A percentile compares a stretch with the other conserved stretches of the same genome.
Evolutionary conservation across 2,888 invertebrate species (phyloP).

Genomic region (Callimorpha dominula): DNA sequence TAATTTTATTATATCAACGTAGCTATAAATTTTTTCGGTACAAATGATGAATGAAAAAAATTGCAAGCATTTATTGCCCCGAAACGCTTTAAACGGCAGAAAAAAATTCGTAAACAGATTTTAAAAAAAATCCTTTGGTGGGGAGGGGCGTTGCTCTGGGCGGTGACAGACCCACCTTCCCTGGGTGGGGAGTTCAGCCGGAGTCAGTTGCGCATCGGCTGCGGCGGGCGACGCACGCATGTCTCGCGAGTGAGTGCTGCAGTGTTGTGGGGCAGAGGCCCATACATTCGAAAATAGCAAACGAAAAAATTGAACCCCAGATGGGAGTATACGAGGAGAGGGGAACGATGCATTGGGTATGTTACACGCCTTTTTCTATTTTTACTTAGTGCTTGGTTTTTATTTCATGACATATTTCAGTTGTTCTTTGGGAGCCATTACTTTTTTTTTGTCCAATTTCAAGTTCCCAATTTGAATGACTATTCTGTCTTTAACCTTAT

Average conservation of each 20-base stretch:
- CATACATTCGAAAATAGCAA: slow-evolving; percentile 83
- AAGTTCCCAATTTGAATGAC: neutral
- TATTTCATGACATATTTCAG: neutral
- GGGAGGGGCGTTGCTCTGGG: slow-evolving; percentile 64
- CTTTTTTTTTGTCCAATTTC: neutral
- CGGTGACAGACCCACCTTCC: slow-evolving; percentile 61
- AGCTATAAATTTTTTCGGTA: slow-evolving; percentile 40
- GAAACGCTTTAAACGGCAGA: slow-evolving; percentile 59
- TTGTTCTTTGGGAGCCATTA: neutral
- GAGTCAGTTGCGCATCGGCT: slow-evolving; percentile 79
- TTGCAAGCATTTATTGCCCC: slow-evolving; percentile 54
- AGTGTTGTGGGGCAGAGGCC: slow-evolving; percentile 84
- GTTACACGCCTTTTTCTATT: slow-evolving; percentile 53
- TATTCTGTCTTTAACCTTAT: neutral
- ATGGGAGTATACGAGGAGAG: slow-evolving; percentile 97
- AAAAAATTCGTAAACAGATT: slow-evolving; percentile 67
- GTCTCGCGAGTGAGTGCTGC: slow-evolving; percentile 76
- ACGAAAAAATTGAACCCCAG: slow-evolving; percentile 89
- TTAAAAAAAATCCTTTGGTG: slow-evolving; percentile 59
- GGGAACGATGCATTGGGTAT: slow-evolving; percentile 97
- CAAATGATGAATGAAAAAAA: slow-evolving; percentile 46
- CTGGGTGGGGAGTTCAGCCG: slow-evolving; percentile 54
- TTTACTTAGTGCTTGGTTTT: slow-evolving; percentile 8
- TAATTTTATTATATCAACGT: slow-evolving; percentile 42
- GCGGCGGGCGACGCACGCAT: slow-evolving; percentile 77